Conservation (phyloP, 2,888 invertebrate species). For the Julus scanicus region DNA sequence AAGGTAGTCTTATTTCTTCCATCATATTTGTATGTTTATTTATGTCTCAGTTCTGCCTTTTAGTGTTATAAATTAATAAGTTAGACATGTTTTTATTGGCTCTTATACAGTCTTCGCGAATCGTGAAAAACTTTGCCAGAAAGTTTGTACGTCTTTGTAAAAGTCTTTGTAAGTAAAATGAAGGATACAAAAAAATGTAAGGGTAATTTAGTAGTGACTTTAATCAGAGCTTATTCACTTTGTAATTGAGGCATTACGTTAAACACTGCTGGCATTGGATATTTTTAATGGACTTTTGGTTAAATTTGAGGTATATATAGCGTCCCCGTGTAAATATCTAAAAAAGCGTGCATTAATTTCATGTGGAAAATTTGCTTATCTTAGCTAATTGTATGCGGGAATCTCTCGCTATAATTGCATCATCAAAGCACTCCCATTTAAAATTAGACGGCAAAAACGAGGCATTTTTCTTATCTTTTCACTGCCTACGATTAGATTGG, state of each 20-base stretch:
- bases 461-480: constrained; percentile 31
- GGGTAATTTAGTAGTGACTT: constrained; percentile 5
- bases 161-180: too few relatives aligned
- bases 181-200: neutral
- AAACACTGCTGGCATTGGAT: neutral
- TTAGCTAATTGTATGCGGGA: constrained; percentile 15
- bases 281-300: constrained; percentile 15
- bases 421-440: constrained; percentile 33
- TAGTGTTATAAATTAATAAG: too few relatives aligned
- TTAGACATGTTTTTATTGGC: too few relatives aligned
- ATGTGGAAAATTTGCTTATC: constrained; percentile 33
- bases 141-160: too few relatives aligned
- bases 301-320: neutral
- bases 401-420: constrained; percentile 33
- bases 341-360: constrained; percentile 30
- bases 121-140: too few relatives aligned
- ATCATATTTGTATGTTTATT: too few relatives aligned
- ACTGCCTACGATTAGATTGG: constrained; percentile 26
- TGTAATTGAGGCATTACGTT: constrained; percentile 33
- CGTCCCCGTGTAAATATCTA: constrained; percentile 5
- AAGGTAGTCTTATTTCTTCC: too few relatives aligned
- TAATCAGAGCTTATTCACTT: constrained; percentile 33
- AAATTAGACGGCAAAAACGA: constrained; percentile 22
- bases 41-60: too few relatives aligned
- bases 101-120: too few relatives aligned